Base-by-base conservation (phyloP, 2,797 vertebrate species). In the Mycteria americana region DNA sequence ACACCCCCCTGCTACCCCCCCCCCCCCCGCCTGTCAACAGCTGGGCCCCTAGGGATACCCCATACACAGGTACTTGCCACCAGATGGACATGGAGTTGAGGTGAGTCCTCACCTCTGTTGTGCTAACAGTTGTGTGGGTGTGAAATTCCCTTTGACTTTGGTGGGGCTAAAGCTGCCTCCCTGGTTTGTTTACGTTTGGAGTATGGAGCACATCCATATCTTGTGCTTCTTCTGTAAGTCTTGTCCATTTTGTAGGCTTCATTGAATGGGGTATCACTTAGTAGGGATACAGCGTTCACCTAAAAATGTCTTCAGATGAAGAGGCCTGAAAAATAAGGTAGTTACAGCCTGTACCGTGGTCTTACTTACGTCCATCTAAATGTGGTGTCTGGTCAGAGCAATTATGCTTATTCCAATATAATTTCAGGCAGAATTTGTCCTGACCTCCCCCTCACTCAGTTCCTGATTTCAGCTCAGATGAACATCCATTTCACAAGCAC, bases 241-340 rank as follows among this genome's bases (percentile, higher is more conserved):
- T 56, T 57, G 16, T 21, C 60, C 27, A 28, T 37, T 28, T 23
- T n/a, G 16, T 13, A 51, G 13, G 19, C 18, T 74, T 51, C 33
- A 24, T 14, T 0, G 0, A 37, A 59, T 19, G 4, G 2, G 6
- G 7, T 13, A 60, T 28, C 33, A 30, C 15, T 41, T 18, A 21
- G 9, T 2, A 31, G 10, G 15, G 6, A 45, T 35, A 50, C 4
- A 75, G 5, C 7, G 67, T 41, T 68, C 3, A 13, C 22, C 16
- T 60, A 16, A 50, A 72, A 54, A 33, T 9, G 8, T 2, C 2
- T 54, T 72, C 53, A 45, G 13, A 60, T 30, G 19, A 22, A 77
- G 18, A 68, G 8, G 13, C 13, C 13, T 64, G 43, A 56, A 76
- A 83, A 89, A 77, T 18, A 67, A 24, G 1, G 3, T 45, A 22